phyloP scores from a whole-genome alignment of 2,888 invertebrate species.

The Parnassius orleans region DNA sequence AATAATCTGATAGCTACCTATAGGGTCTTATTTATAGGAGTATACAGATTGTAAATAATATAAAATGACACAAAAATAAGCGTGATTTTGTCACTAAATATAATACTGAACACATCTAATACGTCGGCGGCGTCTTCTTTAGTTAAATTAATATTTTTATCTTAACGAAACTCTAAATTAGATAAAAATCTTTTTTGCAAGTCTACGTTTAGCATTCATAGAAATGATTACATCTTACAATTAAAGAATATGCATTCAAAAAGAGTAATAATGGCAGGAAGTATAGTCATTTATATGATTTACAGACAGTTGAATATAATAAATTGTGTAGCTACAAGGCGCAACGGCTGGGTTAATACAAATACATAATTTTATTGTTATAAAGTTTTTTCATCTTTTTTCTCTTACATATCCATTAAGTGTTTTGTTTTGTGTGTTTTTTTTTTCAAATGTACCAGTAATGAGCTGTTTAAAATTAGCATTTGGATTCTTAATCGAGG shows the following conservation, averaged over 20 bases:
- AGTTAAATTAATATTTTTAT: slow-evolving; percentile 22
- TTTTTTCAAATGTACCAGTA: slow-evolving; percentile 1
- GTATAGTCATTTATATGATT: slow-evolving; percentile 41
- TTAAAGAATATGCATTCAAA: slow-evolving; percentile 27
- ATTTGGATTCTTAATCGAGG: no score
- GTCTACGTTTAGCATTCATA: slow-evolving; percentile 23
- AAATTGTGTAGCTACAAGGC: slow-evolving; percentile 17
- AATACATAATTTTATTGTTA: slow-evolving; percentile 2
- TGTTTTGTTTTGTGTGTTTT: not conserved
- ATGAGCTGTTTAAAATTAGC: not conserved
- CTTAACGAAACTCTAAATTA: slow-evolving; percentile 13
- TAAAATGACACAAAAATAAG: no score
- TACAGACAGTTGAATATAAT: slow-evolving; percentile 29
- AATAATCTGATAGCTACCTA: no score
- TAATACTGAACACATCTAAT: slow-evolving; percentile 2
- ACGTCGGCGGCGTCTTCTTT: slow-evolving; percentile 13
- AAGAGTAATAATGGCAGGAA: slow-evolving; percentile 37
- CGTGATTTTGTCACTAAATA: not conserved
- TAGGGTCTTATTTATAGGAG: no score
- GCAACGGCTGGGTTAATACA: not conserved
- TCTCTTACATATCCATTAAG: not conserved
- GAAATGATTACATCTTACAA: slow-evolving; percentile 28
- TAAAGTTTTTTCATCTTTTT: slow-evolving; percentile 8
- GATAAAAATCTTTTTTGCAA: slow-evolving; percentile 22
- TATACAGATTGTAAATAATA: no score